phyloP scores from a whole-genome alignment of 2,888 invertebrate species.

The Mythimna vitellina region DNA sequence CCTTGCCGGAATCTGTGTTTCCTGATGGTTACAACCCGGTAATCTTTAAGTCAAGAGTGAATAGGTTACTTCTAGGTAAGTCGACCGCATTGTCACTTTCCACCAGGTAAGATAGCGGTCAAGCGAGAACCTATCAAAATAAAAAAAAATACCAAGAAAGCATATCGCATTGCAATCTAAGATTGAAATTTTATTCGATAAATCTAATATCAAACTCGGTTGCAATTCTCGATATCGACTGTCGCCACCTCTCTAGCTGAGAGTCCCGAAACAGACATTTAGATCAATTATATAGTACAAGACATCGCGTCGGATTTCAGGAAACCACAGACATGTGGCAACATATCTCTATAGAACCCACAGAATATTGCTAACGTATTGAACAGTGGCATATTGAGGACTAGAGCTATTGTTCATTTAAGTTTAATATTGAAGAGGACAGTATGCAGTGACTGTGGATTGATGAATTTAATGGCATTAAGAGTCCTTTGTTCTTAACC shows the following conservation, averaged over 20 bases:
- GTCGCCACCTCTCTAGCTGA: not conserved
- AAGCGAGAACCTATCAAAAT: no score
- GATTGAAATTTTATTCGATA: not conserved
- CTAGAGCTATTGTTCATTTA: not conserved
- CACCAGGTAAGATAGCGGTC: no score
- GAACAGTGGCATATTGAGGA: conserved; percentile 22
- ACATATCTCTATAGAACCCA: not conserved
- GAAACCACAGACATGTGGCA: conserved; percentile 48
- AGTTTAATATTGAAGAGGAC: not conserved
- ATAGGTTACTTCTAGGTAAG: no score
- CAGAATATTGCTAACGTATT: conserved; percentile 8
- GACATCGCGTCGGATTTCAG: conserved; percentile 29
- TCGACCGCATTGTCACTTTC: no score
- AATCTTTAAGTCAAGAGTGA: no score
- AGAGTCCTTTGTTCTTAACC: not conserved
- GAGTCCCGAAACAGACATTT: conserved; percentile 16
- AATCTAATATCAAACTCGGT: not conserved
- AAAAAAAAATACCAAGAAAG: not conserved
- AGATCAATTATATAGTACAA: conserved; percentile 38
- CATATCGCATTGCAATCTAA: not conserved
- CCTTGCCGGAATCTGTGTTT: no score
- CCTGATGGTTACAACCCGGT: no score
- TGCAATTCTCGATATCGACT: not conserved
- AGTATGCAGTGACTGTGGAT: not conserved
- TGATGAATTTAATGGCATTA: not conserved